Percentiles rank a stretch among this genome's conserved stretches.
Evolutionary conservation across 2,888 invertebrate genomes (phyloP).

Genomic region (Axea sp.): DNA sequence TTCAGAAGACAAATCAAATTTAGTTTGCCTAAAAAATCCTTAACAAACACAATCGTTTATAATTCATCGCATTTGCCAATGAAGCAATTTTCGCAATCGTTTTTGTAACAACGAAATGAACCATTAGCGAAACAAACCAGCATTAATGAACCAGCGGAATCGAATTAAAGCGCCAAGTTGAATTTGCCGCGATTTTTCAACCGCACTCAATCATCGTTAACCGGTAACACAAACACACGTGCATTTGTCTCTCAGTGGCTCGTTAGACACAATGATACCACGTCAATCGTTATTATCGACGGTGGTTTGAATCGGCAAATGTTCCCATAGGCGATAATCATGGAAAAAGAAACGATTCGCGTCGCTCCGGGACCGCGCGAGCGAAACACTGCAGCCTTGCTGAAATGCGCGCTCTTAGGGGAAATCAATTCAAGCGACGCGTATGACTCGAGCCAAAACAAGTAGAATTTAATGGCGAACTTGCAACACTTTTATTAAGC

Average conservation of each 20-base stretch:
- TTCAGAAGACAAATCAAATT: too few species aligned
- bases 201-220: slow-evolving; percentile 36
- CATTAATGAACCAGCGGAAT: too few species aligned
- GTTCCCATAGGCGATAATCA: slow-evolving; percentile 41
- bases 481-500: too few species aligned
- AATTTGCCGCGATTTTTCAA: slow-evolving; percentile 31
- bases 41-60: too few species aligned
- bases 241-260: slow-evolving; percentile 41
- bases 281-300: slow-evolving; percentile 38
- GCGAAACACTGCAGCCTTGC: slow-evolving; percentile 9
- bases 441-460: slow-evolving; percentile 33
- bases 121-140: too few species aligned
- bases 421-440: slow-evolving; percentile 21
- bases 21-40: background rate
- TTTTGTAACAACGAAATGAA: too few species aligned
- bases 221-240: slow-evolving; percentile 17
- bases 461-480: too few species aligned
- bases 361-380: slow-evolving; percentile 30
- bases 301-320: slow-evolving; percentile 17
- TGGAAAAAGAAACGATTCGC: slow-evolving; percentile 22
- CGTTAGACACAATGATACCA: slow-evolving; percentile 35
- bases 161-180: background rate
- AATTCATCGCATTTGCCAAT: too few species aligned
- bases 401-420: slow-evolving; percentile 20
- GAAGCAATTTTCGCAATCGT: too few species aligned